A percentile compares a stretch with the other conserved stretches of the same genome.
phyloP scores from a whole-genome alignment of 2,797 vertebrate genomes.

The Chaenodraco wilsoni region DNA sequence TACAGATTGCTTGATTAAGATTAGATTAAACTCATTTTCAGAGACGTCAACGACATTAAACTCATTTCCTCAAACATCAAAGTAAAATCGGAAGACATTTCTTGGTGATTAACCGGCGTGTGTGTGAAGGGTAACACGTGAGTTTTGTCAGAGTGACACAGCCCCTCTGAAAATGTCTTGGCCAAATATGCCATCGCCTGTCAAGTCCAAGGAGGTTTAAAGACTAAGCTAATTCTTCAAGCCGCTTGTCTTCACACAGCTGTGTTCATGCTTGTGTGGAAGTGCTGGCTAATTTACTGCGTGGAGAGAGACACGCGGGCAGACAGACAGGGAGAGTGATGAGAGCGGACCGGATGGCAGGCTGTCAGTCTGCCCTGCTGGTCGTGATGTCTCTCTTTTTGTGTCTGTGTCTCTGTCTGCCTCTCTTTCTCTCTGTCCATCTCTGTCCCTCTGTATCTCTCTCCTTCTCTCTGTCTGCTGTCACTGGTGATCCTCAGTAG shows the following conservation, averaged over 20 bases:
- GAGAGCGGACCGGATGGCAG: constrained; percentile 46
- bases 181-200: constrained; percentile 58
- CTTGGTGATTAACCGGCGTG: constrained; percentile 64
- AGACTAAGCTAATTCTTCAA: constrained; percentile 66
- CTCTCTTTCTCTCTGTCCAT: constrained; percentile 60
- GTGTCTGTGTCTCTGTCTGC: constrained; percentile 47
- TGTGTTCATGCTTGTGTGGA: constrained; percentile 55
- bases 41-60: constrained; percentile 24
- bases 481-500: constrained; percentile 67
- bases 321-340: constrained; percentile 47
- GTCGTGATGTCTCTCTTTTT: constrained; percentile 55
- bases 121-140: constrained; percentile 16
- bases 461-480: constrained; percentile 59
- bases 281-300: constrained; percentile 62
- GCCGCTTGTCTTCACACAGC: constrained; percentile 67
- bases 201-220: constrained; percentile 60
- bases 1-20: constrained; percentile 51
- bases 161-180: constrained; percentile 57
- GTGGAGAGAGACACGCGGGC: constrained; percentile 44
- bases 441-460: constrained; percentile 54
- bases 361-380: constrained; percentile 37
- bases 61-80: constrained; percentile 36
- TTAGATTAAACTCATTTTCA: constrained; percentile 33
- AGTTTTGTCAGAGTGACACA: constrained; percentile 45
- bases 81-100: constrained; percentile 46